Evolutionary conservation across 2,113 vertebrate genomes (phyloP), one percentile per base, ranked within the genome.

Genomic region (Panurus biarmicus): DNA sequence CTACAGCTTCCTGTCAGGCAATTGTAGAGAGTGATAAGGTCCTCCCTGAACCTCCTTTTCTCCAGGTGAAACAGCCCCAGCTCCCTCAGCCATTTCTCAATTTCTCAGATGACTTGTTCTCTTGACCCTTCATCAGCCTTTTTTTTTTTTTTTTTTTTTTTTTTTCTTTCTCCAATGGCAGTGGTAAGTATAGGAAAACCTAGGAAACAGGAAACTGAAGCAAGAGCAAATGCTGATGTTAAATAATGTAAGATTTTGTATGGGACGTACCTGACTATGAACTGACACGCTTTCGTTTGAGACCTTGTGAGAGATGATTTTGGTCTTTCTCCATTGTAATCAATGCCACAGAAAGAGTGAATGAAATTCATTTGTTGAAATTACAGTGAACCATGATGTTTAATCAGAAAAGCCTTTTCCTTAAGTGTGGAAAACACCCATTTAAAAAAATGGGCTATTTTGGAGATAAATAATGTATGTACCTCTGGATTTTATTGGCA

Each of bases 81-180:
- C 14, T 69, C 18, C 8, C 22, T 48, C 40, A 69, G 35, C 17
- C 25, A 13, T 22, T 62, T 82, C 47, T 62, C 47, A 36, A 13
- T 22, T 62, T 82, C 47, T 62, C 47, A 36, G 35, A 18, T 18
- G 17, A 35, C 24, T 47, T 54, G 18, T 40, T 53, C 24, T 69
- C 61, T 47, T 47, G 16, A 35, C 8, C 21, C 10, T 31, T 35
- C 35, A 33, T 22, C 31, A 54, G 5, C 11, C 17, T 33, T 31
- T 38, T 23, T 57, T 38, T 23, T 57, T 65, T 35, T n/a, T 2
- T 5, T 12, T 31, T 38, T 23, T 57, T 38, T 23, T 57, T 65
- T 35, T n/a, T 2, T 5, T 12, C n/a, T n/a, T n/a, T n/a, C n/a
- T n/a, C n/a, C n/a, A n/a, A 9, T 2, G 1, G 21, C 17, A 31